Percentiles rank a stretch among this genome's conserved stretches.
phyloP scores from a whole-genome alignment of 2,797 vertebrate genomes.

The Rhinella marina region DNA sequence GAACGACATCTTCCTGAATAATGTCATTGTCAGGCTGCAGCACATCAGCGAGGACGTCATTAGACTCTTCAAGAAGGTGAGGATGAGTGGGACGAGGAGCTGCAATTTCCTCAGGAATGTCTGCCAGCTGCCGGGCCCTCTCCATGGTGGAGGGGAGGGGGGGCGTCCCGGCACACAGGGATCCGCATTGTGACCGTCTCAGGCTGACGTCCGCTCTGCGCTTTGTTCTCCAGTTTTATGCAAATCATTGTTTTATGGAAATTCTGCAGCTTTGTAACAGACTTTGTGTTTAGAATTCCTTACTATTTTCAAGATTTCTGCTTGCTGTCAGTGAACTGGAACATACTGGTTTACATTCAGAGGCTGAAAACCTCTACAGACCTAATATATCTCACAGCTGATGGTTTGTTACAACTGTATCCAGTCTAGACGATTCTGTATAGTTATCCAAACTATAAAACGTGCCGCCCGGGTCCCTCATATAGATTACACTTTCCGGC shows the following conservation, averaged over 20 bases:
- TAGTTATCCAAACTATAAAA: too few relatives aligned
- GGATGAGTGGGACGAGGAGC: not conserved
- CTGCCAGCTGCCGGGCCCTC: not conserved
- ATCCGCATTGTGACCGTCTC: not conserved
- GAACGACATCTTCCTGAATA: slow-evolving; percentile 97
- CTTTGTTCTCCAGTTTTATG: not conserved
- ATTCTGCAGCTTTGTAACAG: not conserved
- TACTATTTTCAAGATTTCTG: not conserved
- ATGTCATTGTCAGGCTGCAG: slow-evolving; percentile 91
- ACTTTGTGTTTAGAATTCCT: not conserved
- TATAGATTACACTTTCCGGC: too few relatives aligned
- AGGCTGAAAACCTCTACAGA: not conserved
- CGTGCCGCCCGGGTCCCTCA: too few relatives aligned
- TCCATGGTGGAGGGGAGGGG: not conserved
- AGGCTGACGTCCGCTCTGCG: not conserved
- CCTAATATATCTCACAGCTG: not conserved
- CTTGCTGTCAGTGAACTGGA: too few relatives aligned
- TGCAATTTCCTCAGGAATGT: not conserved
- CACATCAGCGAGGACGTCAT: slow-evolving; percentile 98
- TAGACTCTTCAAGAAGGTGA: slow-evolving; percentile 97
- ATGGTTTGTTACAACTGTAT: not conserved
- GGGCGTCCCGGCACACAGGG: not conserved
- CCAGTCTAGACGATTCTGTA: not conserved
- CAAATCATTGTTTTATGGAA: not conserved
- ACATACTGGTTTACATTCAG: too few relatives aligned